Base-by-base conservation (phyloP, 2,888 invertebrate species). In the Xylota segnis region DNA sequence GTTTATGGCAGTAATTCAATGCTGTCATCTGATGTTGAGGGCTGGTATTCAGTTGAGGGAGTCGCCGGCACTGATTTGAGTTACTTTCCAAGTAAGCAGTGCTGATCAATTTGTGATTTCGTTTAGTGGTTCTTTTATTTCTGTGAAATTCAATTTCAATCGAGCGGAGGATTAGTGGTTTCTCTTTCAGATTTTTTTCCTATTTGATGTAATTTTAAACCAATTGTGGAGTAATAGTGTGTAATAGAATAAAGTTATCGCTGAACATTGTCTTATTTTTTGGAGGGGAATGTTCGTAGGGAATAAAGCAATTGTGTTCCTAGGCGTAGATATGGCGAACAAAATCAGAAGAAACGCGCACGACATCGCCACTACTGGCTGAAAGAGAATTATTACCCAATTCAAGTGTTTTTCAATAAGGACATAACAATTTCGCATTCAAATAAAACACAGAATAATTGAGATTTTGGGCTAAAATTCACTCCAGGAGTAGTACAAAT, bases 1-100 rank as follows among this genome's bases (percentile, higher is more conserved):
- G 58, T 72, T 61, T 72, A 72, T 63, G 63, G 23, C 54, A 74
- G 43, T 56, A 75, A 75, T 75, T 75, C 65, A 56, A 56, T 75
- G 34, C 54, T 56, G 65, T 23, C 61, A 12, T 14, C 37, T 66
- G 9, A 29, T 12, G 16, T 61, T 27, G n/a, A 29, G 45, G 10
- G 9, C 23, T 40, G 37, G 4, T 9, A 6, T 37, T 52, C n/a
- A 10, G 66, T 18, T 18, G 5, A 12, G 23, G 3, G 23, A 23
- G 23, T 50, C 32, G 1, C 14, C 14, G 18, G n/a, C 43, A 32
- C 50, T 5, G 68, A 27, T 68, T 66, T 66, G 37, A 66, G 14
- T 18, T 50, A 4, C 40, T 45, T 29, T 68, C 14, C 9, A 23
- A 59, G 34, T 59, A 14, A 59, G 4, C 32, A 29, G 29, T 29